Evolutionary conservation across 2,113 vertebrate genomes (phyloP).

Genomic region (mouse (Mus musculus)): GRCm39 chr11:40817501-40818000

Average conservation of each 20-base stretch:
- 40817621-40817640: not conserved
- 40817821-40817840: constrained; percentile 55
- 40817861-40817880: constrained; percentile 62
- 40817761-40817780: constrained; percentile 42
- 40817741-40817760: not conserved
- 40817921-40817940: constrained; percentile 51
- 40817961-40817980: not conserved
- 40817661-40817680: constrained; percentile 46
- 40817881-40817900: constrained; percentile 59
- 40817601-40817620: constrained; percentile 54
- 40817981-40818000: constrained; percentile 7
- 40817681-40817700: constrained; percentile 24
- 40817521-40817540: not conserved
- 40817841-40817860: constrained; percentile 51
- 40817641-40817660: constrained; percentile 55
- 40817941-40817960: constrained; percentile 52
- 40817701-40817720: constrained; percentile 42
- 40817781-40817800: constrained; percentile 62
- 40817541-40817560: constrained; percentile 34
- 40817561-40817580: constrained; percentile 22
- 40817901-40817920: constrained; percentile 52
- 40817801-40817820: constrained; percentile 67
- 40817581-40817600: not conserved
- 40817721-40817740: constrained; percentile 10
- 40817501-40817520: constrained; percentile 1